Conservation (phyloP, 2,888 invertebrate species). For the Ectobius pallidus region DNA sequence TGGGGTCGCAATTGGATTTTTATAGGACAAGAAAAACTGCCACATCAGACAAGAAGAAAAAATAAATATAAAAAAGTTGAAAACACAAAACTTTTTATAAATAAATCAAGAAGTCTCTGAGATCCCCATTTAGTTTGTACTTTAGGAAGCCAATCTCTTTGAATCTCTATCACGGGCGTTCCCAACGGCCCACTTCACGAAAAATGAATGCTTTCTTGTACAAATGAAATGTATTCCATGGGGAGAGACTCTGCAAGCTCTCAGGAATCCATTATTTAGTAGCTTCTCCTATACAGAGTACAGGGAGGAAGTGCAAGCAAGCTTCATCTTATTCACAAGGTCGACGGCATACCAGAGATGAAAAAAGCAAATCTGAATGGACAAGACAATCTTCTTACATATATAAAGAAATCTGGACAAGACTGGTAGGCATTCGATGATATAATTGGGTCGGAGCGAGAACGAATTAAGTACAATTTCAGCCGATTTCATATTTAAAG, state of each 20-base stretch:
- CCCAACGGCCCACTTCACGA: conserved; percentile 56
- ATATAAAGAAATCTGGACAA: too few relatives aligned
- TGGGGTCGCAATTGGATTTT: not conserved
- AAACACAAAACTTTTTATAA: conserved; percentile 34
- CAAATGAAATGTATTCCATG: conserved; percentile 55
- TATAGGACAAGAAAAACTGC: not conserved
- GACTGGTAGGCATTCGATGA: too few relatives aligned
- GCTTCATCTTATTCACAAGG: not conserved
- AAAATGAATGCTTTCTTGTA: conserved; percentile 57
- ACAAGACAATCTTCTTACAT: too few relatives aligned
- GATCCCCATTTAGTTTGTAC: conserved; percentile 36
- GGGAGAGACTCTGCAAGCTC: conserved; percentile 46
- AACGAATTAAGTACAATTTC: too few relatives aligned
- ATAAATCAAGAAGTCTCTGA: conserved; percentile 37
- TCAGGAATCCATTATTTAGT: conserved; percentile 54
- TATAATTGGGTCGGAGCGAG: too few relatives aligned
- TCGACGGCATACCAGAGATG: not conserved
- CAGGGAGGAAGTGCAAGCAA: not conserved
- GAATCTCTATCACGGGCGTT: conserved; percentile 57
- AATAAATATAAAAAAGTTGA: not conserved
- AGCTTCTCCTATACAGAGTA: conserved; percentile 31
- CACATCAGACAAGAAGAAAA: not conserved
- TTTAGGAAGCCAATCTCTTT: conserved; percentile 56
- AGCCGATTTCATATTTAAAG: too few relatives aligned
- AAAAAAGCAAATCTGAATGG: too few relatives aligned